Base-by-base conservation (phyloP, 2,797 vertebrate species). In the Pangasius larnaudii region DNA sequence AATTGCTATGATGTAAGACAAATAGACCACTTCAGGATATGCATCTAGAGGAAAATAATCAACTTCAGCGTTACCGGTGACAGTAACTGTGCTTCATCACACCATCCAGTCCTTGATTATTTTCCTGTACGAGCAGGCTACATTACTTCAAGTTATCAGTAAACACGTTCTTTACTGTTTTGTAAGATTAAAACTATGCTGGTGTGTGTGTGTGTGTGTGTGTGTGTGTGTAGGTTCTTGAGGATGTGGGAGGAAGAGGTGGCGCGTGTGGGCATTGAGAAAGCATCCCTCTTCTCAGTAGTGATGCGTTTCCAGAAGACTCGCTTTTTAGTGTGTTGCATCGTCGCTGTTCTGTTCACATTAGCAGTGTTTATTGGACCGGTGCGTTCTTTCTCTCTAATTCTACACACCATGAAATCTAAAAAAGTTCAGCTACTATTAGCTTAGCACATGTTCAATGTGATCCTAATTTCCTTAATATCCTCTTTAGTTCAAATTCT, bases 201-300 rank as follows among this genome's bases (percentile, higher is more conserved):
- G 27, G 39, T 74, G 71, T 84, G 63, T 84, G 42, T 69, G 63
- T 71, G 19, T 92, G 36, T 90, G 75, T 88, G 49, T 86, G 46
- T 81, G 86, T 88, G 1, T 89, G 36, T 91, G 86, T 87, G 11
- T 79, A 97, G 95, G 88, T 92, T 97, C 14, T 90, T 91, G 65
- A 91, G 91, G 71, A 91, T 98, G 79, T 96, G 95, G 96, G 93
- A 97, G 33, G 93, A 95, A 33, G 94, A 97, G 74, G 92, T 97
- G 53, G 89, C 89, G 3, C 94, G 82, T 86, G 92, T 67, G 24
- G 96, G 96, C 22, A 89, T 93, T 9, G 94, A 97, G 84, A 95
- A 95, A 88, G 96, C 95, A 53, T 97, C 96, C 14, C 78, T 96
- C 88, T 13, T 74, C 42, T 91, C 89, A 11, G 95, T 92, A 61